phyloP scores from a whole-genome alignment of 2,113 vertebrate genomes.

The Vulpes ferrilata region DNA sequence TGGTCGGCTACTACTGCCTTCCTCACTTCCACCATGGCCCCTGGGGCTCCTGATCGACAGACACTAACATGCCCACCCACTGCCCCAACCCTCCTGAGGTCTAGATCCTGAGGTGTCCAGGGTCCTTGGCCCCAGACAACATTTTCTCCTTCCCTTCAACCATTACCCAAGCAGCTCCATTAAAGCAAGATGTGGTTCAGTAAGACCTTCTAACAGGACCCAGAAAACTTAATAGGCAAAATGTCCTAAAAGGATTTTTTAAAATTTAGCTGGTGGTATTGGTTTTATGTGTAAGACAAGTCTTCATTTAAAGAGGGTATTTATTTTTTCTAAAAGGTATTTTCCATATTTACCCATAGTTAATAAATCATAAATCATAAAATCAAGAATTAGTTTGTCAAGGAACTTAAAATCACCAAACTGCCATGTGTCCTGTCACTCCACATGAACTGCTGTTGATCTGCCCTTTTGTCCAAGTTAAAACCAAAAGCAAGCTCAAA shows the following conservation, averaged over 20 bases:
- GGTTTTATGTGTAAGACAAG: background rate
- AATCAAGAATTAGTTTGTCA: background rate
- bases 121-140: background rate
- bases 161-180: background rate
- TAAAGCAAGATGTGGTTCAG: background rate
- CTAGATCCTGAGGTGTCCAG: accelerated
- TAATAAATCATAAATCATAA: background rate
- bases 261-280: background rate
- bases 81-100: background rate
- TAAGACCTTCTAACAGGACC: background rate
- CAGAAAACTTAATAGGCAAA: background rate
- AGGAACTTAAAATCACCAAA: background rate
- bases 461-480: background rate
- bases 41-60: background rate
- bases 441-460: background rate
- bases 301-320: background rate
- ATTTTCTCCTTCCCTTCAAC: background rate
- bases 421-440: background rate
- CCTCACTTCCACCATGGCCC: no score
- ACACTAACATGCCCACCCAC: background rate
- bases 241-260: background rate
- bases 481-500: constrained; percentile 38
- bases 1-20: accelerated
- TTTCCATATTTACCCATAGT: background rate
- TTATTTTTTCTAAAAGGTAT: background rate